phyloP scores from a whole-genome alignment of 2,888 invertebrate species.

The Drosophila helvetica region DNA sequence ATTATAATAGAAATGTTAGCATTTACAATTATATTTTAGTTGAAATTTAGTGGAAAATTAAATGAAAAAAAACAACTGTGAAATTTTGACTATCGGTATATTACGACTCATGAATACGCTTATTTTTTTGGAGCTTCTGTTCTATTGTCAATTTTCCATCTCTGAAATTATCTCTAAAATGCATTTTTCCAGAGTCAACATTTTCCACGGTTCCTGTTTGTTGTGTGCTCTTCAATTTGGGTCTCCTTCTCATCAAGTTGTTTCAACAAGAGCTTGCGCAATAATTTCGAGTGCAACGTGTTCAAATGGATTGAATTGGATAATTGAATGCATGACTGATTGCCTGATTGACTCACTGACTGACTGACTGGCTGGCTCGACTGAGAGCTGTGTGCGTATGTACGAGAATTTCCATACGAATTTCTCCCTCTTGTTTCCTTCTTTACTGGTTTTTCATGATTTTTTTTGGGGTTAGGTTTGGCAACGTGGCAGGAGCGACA shows the following conservation, averaged over 20 bases:
- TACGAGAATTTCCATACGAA: constrained; percentile 11
- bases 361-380: constrained; percentile 40
- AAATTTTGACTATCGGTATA: background rate
- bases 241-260: constrained; percentile 28
- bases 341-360: constrained; percentile 35
- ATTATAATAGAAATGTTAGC: constrained; percentile 19
- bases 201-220: background rate
- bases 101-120: background rate
- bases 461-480: constrained; percentile 22
- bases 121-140: background rate
- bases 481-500: constrained; percentile 39
- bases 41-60: background rate
- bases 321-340: constrained; percentile 48
- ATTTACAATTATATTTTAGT: constrained; percentile 4
- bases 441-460: constrained; percentile 7
- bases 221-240: constrained; percentile 26
- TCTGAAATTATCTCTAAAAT: background rate
- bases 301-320: constrained; percentile 52
- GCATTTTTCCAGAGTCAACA: background rate
- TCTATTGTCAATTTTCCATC: background rate
- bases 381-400: constrained; percentile 36
- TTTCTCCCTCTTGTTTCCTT: constrained; percentile 7
- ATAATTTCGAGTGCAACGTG: constrained; percentile 53
- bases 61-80: background rate
- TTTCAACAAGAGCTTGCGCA: constrained; percentile 40